These are phyloP conservation scores for Chamaetylas fuelleborni DNA, from an alignment of 2,113 vertebrate genomes.

Conservation along the genomic window DNA sequence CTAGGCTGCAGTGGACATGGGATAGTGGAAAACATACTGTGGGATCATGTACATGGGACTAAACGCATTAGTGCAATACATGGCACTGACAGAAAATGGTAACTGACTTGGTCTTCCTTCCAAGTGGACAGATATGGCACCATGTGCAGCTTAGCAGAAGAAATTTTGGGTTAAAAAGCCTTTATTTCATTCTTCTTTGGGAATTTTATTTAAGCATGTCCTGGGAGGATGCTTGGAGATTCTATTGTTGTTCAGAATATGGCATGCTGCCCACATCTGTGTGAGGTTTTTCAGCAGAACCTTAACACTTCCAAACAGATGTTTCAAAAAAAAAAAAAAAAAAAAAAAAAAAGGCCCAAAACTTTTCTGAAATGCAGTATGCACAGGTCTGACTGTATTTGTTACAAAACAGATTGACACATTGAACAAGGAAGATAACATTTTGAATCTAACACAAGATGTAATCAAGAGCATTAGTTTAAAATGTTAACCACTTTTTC, in stretches of 20 bases:
- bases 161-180: neutral
- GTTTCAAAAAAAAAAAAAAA: constrained; percentile 42
- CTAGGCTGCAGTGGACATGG: neutral
- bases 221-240: constrained; percentile 55
- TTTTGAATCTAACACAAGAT: neutral
- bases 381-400: constrained; percentile 25
- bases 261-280: constrained; percentile 66
- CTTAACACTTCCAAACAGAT: constrained; percentile 73
- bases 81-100: neutral
- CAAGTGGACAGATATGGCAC: neutral
- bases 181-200: constrained; percentile 24
- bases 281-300: constrained; percentile 73
- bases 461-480: constrained; percentile 7
- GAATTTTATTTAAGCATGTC: constrained; percentile 38
- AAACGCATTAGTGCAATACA: neutral
- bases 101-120: neutral
- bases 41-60: neutral
- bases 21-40: neutral
- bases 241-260: constrained; percentile 65
- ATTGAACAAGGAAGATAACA: constrained; percentile 1
- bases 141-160: neutral
- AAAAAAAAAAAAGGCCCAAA: constrained; percentile 18
- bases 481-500: neutral
- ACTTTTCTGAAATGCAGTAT: constrained; percentile 52
- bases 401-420: constrained; percentile 21